Percentiles rank a stretch among this genome's conserved stretches.
Conservation (phyloP, 2,113 vertebrate genomes). For the Corythornis cristatus region DNA sequence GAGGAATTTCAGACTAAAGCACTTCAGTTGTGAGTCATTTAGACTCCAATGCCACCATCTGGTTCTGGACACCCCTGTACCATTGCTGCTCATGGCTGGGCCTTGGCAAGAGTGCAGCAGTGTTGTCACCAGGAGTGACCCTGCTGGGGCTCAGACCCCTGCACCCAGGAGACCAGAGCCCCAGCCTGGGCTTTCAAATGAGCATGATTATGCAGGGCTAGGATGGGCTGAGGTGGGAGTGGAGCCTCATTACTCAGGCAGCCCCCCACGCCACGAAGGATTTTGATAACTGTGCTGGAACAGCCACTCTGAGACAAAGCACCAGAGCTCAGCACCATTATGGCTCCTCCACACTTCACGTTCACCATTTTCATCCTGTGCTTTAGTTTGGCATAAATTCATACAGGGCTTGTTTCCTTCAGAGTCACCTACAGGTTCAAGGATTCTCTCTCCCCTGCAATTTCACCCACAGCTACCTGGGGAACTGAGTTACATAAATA, state of each 20-base stretch:
- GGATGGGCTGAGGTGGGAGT: not conserved
- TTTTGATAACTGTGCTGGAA: rapidly evolving
- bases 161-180: rapidly evolving
- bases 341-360: rapidly evolving
- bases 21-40: conserved; percentile 7
- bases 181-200: no score
- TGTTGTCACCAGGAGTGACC: rapidly evolving
- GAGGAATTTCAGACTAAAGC: conserved; percentile 38
- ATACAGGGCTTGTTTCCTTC: rapidly evolving
- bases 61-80: not conserved
- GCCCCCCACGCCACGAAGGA: not conserved
- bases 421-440: not conserved
- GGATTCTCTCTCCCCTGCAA: not conserved
- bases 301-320: not conserved
- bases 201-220: no score
- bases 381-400: not conserved
- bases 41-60: conserved; percentile 3
- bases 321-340: rapidly evolving
- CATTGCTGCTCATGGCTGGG: not conserved
- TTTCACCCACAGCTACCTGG: not conserved
- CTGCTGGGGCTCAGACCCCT: rapidly evolving
- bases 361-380: rapidly evolving
- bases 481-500: not conserved
- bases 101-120: not conserved
- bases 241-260: rapidly evolving